Percentiles rank a stretch among this genome's conserved stretches.
Evolutionary conservation across 1,140 invertebrate species (phyloP).

Genomic region (Idris sp.): DNA sequence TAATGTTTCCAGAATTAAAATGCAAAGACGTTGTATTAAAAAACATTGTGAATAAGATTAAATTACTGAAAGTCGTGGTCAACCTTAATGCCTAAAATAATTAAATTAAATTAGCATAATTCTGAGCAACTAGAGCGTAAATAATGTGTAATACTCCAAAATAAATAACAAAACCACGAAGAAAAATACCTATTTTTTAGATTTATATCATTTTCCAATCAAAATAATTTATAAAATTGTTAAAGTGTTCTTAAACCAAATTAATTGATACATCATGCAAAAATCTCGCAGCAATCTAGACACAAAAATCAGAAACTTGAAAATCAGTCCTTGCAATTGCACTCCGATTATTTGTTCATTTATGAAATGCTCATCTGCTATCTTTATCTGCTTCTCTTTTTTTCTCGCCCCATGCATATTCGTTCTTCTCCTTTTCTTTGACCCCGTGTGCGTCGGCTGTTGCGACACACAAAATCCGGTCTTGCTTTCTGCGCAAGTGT

Average conservation of each 20-base stretch:
- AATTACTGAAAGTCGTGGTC: constrained; percentile 11
- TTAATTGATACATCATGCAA: no score
- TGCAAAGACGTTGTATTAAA: constrained; percentile 5
- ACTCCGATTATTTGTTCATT: constrained; percentile 27
- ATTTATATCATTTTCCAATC: no score
- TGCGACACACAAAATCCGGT: constrained; percentile 63
- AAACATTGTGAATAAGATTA: constrained; percentile 23
- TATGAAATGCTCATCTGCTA: constrained; percentile 31
- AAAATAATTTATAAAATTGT: no score
- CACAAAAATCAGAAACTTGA: no score
- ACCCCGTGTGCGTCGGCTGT: constrained; percentile 55
- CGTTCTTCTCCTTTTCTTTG: constrained; percentile 45
- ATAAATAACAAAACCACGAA: no score
- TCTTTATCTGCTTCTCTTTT: constrained; percentile 20
- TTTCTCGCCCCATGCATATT: constrained; percentile 16
- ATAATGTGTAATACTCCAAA: not conserved
- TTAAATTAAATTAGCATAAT: not conserved
- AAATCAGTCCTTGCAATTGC: constrained; percentile 10
- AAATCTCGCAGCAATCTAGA: not conserved
- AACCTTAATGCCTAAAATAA: constrained; percentile 10
- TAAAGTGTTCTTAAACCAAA: no score
- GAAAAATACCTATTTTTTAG: no score
- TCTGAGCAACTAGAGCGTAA: no score
- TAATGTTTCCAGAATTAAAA: not conserved
- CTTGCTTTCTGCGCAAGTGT: constrained; percentile 54